A percentile compares a stretch with the other conserved stretches of the same genome.
phyloP scores from a whole-genome alignment of 1,140 invertebrate species.

The Ips nitidus region DNA sequence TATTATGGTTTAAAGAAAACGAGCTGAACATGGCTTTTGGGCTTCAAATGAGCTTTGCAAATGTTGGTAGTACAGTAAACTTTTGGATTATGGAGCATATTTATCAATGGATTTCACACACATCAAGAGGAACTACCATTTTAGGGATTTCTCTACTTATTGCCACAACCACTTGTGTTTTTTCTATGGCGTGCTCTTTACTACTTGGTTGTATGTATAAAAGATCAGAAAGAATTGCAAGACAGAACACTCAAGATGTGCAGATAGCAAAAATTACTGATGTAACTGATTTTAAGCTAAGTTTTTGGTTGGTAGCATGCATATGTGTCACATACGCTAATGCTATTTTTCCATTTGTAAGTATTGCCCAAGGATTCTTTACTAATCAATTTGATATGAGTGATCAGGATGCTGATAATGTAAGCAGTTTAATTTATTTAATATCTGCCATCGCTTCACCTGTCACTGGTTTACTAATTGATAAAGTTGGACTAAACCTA shows the following conservation, averaged over 20 bases:
- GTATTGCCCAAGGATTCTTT: slow-evolving; percentile 90
- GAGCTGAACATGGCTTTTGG: slow-evolving; percentile 98
- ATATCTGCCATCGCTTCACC: slow-evolving; percentile 90
- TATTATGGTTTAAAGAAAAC: slow-evolving; percentile 96
- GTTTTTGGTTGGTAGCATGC: slow-evolving; percentile 87
- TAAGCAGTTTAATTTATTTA: slow-evolving; percentile 88
- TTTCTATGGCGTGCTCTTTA: slow-evolving; percentile 80
- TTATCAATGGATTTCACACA: slow-evolving; percentile 72
- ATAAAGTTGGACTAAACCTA: slow-evolving; percentile 87
- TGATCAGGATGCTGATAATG: slow-evolving; percentile 73
- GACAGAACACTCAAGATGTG: slow-evolving; percentile 61
- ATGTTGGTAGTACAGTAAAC: slow-evolving; percentile 93
- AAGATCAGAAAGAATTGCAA: slow-evolving; percentile 76
- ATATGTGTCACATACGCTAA: slow-evolving; percentile 95
- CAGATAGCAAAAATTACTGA: slow-evolving; percentile 81
- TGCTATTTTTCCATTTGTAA: slow-evolving; percentile 95
- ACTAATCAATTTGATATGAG: slow-evolving; percentile 77
- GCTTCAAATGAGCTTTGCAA: slow-evolving; percentile 86
- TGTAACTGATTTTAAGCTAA: slow-evolving; percentile 78
- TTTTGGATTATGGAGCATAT: slow-evolving; percentile 89
- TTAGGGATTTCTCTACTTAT: slow-evolving; percentile 83
- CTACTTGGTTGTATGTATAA: slow-evolving; percentile 85
- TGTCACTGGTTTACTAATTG: slow-evolving; percentile 85
- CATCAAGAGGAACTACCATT: slow-evolving; percentile 69
- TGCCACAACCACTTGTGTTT: slow-evolving; percentile 76